Evolutionary conservation across 2,797 vertebrate species (phyloP).

Genomic region (Streptopelia turtur): DNA sequence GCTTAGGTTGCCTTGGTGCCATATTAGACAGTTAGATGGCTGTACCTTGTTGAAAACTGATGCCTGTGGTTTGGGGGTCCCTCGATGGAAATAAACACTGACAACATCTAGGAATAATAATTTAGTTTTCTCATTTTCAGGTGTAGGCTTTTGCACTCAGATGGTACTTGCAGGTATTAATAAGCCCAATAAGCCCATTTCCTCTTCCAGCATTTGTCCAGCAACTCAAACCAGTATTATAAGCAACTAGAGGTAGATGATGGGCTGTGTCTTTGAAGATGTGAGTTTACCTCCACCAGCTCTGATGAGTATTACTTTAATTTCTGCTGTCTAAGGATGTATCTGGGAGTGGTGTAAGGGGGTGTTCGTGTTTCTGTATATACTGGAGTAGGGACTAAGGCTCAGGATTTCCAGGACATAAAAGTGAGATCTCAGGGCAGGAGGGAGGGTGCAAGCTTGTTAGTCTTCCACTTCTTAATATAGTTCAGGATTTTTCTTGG

Average conservation of each 20-base stretch:
- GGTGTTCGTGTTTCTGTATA: rapidly evolving
- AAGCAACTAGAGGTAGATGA: neutral
- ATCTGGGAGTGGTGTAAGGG: neutral
- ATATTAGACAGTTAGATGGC: neutral
- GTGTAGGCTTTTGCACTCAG: neutral
- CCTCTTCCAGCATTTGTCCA: neutral
- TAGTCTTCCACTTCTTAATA: neutral
- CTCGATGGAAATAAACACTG: neutral
- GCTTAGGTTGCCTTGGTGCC: neutral
- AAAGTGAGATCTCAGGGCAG: neutral
- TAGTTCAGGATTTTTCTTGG: neutral
- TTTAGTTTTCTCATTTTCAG: neutral
- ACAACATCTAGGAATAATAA: neutral
- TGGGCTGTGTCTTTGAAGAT: neutral
- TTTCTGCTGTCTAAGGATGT: neutral
- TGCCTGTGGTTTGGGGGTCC: neutral
- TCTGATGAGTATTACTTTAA: neutral
- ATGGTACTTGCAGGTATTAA: neutral
- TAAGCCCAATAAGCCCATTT: neutral
- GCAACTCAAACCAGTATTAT: neutral
- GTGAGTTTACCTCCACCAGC: neutral
- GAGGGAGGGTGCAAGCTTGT: neutral
- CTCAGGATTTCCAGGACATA: neutral
- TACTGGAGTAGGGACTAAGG: neutral
- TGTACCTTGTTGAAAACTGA: neutral